phyloP scores from a whole-genome alignment of 2,888 invertebrate genomes.

The Adelphocoris suturalis region DNA sequence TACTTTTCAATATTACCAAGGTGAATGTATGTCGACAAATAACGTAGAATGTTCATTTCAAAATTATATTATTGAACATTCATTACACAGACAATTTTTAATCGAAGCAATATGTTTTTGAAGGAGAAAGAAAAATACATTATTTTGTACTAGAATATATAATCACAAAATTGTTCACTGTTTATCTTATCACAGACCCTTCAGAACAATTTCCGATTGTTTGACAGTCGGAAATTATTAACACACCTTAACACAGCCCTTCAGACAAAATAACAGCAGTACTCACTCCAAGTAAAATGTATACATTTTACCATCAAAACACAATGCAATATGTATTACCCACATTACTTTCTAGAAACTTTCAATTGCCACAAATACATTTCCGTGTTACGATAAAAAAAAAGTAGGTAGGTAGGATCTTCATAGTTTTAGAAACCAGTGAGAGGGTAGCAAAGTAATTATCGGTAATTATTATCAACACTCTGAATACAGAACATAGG shows the following conservation, averaged over 20 bases:
- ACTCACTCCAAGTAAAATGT: conserved; percentile 41
- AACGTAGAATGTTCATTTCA: not conserved
- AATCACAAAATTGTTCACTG: conserved; percentile 73
- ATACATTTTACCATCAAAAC: not conserved
- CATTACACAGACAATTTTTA: conserved; percentile 49
- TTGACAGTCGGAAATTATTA: conserved; percentile 61
- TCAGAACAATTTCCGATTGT: conserved; percentile 60
- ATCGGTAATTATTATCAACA: too few relatives aligned
- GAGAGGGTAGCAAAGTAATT: too few relatives aligned
- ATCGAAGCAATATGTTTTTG: conserved; percentile 55
- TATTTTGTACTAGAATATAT: conserved; percentile 73
- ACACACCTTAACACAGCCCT: conserved; percentile 70
- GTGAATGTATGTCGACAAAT: not conserved
- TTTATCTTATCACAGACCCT: conserved; percentile 73
- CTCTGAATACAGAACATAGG: too few relatives aligned
- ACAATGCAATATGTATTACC: not conserved
- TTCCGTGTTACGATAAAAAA: not conserved
- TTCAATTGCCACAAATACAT: not conserved
- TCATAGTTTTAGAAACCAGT: too few relatives aligned
- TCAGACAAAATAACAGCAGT: conserved; percentile 66
- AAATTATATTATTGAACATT: conserved; percentile 56
- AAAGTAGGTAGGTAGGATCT: too few relatives aligned
- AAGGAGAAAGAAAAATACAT: conserved; percentile 64
- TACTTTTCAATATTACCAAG: not conserved
- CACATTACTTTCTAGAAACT: not conserved